Evolutionary conservation across 1,140 invertebrate species (phyloP), one percentile per base, ranked within the genome.

Genomic region (Rhysida immarginata): DNA sequence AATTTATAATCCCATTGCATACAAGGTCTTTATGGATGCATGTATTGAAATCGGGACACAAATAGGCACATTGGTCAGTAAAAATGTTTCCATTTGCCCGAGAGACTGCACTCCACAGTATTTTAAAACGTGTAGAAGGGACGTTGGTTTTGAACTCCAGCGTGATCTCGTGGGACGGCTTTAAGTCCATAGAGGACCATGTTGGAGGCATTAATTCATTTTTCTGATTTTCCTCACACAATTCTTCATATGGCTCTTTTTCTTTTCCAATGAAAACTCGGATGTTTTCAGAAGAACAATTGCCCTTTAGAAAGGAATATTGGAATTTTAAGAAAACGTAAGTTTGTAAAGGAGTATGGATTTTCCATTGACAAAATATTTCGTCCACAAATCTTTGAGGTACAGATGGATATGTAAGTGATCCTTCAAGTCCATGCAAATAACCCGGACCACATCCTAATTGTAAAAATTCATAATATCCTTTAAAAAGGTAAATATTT

Each of bases 1-100:
- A 92, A 68, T 91, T 88, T 1, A 85, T 76, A 0, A 89, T 76
- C 11, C 87, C 87, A 65, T 93, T 90, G 65, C 88, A 93, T 0
- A 91, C 77, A 14, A 91, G 72, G 59, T 82, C 74, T 3, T 78
- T 75, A 0, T 85, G 83, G 61, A 93, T 87, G 64, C 87, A 92
- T 3, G 85, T 71, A 1, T 81, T 80, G 55, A 87, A 81, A 2
- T 65, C 85, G 0, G 87, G 86, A 72, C 88, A 93, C 49, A 83
- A 76, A 61, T 90, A 93, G 58, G 69, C 51, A 21, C 51, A 53
- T 2, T 8, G 20, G 11, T 41, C 24, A 8, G 51, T 35, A 21
- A 20, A 18, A 8, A 13, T 26, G 23, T 24, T 5, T 56, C 90
- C 44, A 8, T 46, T 18, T 3, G 20, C 11, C 16, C 11, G 42